These are phyloP conservation scores for Cathartes aura DNA, from an alignment of 2,113 vertebrate species.

Conservation along the genomic window DNA sequence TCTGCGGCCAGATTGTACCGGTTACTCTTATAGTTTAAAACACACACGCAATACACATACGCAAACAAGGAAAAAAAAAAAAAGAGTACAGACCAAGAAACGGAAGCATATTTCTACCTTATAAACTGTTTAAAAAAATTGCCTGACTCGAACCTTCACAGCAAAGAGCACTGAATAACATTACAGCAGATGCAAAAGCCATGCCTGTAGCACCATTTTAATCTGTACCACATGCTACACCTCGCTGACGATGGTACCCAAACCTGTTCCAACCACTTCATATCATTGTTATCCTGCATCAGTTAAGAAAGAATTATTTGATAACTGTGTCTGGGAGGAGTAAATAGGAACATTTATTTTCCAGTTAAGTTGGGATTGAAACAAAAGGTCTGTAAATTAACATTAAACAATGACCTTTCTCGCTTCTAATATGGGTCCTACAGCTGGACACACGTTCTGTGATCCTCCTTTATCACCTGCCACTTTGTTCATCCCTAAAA, in stretches of 20 bases:
- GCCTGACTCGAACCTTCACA: not conserved
- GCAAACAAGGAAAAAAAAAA: not conserved
- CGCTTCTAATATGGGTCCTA: not conserved
- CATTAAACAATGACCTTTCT: not conserved
- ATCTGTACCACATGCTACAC: not conserved
- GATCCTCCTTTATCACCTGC: not conserved
- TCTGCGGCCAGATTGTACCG: not conserved
- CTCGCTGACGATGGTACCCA: not conserved
- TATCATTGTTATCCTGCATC: not conserved
- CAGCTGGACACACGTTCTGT: not conserved
- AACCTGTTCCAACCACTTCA: not conserved
- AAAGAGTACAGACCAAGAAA: not conserved
- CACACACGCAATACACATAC: not conserved
- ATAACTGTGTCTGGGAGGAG: not conserved
- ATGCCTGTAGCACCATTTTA: rapidly evolving
- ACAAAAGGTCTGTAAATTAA: not conserved
- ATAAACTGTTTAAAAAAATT: not conserved
- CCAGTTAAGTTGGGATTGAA: not conserved
- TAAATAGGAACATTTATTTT: not conserved
- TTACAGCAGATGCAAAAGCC: not conserved
- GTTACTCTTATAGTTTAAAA: not conserved
- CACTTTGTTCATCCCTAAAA: not conserved
- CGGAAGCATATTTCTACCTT: not conserved
- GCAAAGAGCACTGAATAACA: not conserved
- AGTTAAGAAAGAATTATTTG: not conserved